Percentiles rank a stretch among this genome's conserved stretches.
phyloP scores from a whole-genome alignment of 2,888 invertebrate genomes.

The Scaeva pyrastri region DNA sequence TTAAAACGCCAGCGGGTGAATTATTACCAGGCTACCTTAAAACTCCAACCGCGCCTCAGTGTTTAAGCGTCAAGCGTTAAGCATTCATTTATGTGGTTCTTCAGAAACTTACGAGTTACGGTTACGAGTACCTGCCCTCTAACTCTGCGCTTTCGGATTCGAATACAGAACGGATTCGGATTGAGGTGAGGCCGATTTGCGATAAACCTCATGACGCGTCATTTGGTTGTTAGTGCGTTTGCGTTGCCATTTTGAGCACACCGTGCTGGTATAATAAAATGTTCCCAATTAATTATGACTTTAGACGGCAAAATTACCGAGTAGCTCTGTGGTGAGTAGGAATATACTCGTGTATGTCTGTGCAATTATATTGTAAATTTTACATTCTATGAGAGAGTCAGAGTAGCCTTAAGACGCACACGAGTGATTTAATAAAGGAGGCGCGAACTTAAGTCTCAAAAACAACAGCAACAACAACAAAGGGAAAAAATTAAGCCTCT shows the following conservation, averaged over 20 bases:
- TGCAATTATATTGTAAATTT: conserved; percentile 73
- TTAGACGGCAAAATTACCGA: conserved; percentile 67
- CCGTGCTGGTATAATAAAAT: conserved; percentile 68
- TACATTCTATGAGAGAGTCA: conserved; percentile 55
- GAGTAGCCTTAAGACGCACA: conserved; percentile 49
- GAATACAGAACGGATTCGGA: not conserved
- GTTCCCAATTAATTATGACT: conserved; percentile 74
- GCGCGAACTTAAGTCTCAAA: conserved; percentile 15
- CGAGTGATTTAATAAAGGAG: conserved; percentile 60
- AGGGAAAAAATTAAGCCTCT: conserved; percentile 3
- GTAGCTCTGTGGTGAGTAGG: too few relatives aligned
- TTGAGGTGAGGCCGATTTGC: conserved; percentile 41
- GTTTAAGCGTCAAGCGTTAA: too few relatives aligned
- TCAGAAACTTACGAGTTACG: conserved; percentile 39
- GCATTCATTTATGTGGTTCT: conserved; percentile 55
- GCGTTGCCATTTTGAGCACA: not conserved
- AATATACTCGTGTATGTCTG: conserved; percentile 10
- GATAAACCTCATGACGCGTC: conserved; percentile 67
- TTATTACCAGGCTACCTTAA: conserved; percentile 73
- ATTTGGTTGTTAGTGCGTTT: conserved; percentile 5
- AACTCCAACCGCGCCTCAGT: conserved; percentile 38
- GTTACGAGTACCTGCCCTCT: not conserved
- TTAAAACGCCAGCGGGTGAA: conserved; percentile 70
- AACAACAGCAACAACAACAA: too few relatives aligned
- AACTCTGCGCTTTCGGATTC: too few relatives aligned